phyloP scores from a whole-genome alignment of 2,888 invertebrate genomes.

The Drosophila cognata region DNA sequence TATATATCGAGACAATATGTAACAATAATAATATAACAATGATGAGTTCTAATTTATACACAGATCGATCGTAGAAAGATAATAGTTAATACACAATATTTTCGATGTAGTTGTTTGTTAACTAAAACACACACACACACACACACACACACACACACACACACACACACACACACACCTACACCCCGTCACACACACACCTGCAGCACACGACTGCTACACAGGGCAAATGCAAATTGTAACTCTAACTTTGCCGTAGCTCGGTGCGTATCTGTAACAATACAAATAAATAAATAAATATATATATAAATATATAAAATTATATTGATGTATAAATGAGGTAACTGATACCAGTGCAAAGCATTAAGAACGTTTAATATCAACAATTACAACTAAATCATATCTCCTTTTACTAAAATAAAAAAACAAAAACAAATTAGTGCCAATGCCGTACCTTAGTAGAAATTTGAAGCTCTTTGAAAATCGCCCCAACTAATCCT shows the following conservation, averaged over 20 bases:
- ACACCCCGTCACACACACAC: conserved; percentile 65
- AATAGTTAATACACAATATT: conserved; percentile 31
- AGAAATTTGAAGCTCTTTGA: conserved; percentile 27
- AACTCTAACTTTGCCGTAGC: conserved; percentile 51
- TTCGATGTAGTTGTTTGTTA: conserved; percentile 59
- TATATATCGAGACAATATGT: conserved; percentile 61
- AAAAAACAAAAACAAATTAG: conserved; percentile 45
- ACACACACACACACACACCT: conserved; percentile 20
- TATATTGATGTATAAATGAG: conserved; percentile 52
- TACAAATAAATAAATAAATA: conserved; percentile 32
- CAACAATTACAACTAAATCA: conserved; percentile 57
- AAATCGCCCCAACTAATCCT: conserved; percentile 10
- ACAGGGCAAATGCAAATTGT: conserved; percentile 41
- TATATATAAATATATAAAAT: conserved; percentile 15
- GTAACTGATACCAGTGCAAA: conserved; percentile 78
- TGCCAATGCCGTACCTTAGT: conserved; percentile 74
- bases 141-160: not conserved
- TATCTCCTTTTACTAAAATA: conserved; percentile 47
- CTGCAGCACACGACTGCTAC: conserved; percentile 64
- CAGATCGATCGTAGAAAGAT: conserved; percentile 22
- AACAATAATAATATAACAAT: conserved; percentile 39
- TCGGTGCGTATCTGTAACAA: conserved; percentile 52
- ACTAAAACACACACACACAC: conserved; percentile 44
- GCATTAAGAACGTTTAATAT: conserved; percentile 60
- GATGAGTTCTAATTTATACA: conserved; percentile 37